A percentile compares a stretch with the other conserved stretches of the same genome.
Conservation (phyloP, 2,797 vertebrate genomes). For the Lepilemur septentrionalis region DNA sequence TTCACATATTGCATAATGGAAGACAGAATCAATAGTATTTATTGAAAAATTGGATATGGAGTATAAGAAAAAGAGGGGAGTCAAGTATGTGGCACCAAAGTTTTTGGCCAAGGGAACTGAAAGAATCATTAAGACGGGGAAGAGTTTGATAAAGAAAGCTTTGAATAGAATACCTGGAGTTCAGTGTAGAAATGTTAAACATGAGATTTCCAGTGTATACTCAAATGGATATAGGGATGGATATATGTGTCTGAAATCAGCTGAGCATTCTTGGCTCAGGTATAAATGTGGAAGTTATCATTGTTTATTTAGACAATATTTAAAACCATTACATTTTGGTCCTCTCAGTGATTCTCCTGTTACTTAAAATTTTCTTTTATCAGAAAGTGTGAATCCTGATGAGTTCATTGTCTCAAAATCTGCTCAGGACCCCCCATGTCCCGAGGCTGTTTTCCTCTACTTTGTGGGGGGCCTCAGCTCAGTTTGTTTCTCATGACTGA, state of each 20-base stretch:
- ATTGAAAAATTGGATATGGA: neutral
- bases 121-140: neutral
- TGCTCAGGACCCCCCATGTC: rapidly evolving
- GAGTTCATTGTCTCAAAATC: neutral
- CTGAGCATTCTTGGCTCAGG: neutral
- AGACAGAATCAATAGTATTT: neutral
- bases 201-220: neutral
- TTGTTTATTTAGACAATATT: neutral
- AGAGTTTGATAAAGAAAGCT: neutral
- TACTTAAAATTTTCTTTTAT: neutral
- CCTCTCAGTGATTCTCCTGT: neutral
- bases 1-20: neutral
- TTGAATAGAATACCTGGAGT: neutral
- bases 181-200: neutral
- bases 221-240: neutral
- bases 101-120: neutral
- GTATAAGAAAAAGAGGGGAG: neutral
- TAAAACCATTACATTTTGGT: neutral
- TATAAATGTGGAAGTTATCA: neutral
- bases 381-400: neutral
- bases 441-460: rapidly evolving
- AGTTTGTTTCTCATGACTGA: neutral
- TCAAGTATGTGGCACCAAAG: neutral
- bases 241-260: neutral
- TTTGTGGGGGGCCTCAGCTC: neutral